phyloP scores from a whole-genome alignment of 2,113 vertebrate species.

The Amazona guildingii region DNA sequence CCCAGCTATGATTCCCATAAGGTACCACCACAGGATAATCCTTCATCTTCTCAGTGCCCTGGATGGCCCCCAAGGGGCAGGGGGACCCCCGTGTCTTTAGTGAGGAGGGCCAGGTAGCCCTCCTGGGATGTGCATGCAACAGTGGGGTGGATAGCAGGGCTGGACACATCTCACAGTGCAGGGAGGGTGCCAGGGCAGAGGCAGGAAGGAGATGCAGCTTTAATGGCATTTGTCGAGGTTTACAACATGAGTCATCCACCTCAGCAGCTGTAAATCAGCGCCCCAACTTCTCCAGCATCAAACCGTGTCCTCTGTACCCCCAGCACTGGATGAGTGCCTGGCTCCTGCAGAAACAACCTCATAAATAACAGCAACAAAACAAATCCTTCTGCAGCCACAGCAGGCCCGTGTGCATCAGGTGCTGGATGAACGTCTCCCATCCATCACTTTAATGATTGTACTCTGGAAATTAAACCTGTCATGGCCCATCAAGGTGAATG shows the following conservation, averaged over 20 bases:
- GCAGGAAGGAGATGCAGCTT: constrained; percentile 29
- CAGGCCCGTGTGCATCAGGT: background rate
- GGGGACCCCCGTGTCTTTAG: fast-evolving
- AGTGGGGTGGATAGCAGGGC: fast-evolving
- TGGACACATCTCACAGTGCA: fast-evolving
- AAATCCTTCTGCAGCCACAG: background rate
- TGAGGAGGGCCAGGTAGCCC: background rate
- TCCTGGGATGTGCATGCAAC: fast-evolving
- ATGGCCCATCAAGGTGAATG: constrained; percentile 46
- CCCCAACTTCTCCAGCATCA: background rate
- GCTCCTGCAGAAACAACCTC: constrained; percentile 47
- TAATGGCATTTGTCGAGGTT: constrained; percentile 58
- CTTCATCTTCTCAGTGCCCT: background rate
- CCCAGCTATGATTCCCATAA: background rate
- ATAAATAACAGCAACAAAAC: constrained; percentile 70
- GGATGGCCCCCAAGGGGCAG: background rate
- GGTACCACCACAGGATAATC: background rate
- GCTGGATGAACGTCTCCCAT: constrained; percentile 30
- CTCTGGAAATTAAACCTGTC: constrained; percentile 79
- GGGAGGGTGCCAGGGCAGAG: background rate
- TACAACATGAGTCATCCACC: constrained; percentile 51
- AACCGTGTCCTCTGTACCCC: background rate
- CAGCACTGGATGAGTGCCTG: constrained; percentile 36
- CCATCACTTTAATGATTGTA: constrained; percentile 75
- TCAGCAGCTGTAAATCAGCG: constrained; percentile 63